Evolutionary conservation across 2,888 invertebrate species (phyloP), one percentile per base, ranked within the genome.

Genomic region (Brachyopa scutellaris): DNA sequence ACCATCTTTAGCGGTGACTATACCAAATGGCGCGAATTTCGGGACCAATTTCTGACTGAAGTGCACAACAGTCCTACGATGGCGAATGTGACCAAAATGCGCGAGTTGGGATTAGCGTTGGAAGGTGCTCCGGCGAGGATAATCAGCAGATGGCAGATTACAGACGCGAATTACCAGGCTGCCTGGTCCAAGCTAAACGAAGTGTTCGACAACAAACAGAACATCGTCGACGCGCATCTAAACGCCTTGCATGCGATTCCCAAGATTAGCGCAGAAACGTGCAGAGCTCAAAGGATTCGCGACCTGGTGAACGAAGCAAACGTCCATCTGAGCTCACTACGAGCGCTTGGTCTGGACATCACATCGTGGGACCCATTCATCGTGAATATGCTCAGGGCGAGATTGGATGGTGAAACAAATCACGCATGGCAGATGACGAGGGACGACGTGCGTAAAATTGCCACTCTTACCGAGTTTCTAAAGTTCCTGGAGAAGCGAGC

Each of bases 151-250:
- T 49, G 36, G 42, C 9, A 36, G n/a, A 23, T 36, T 2, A 26
- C 23, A 1, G 49, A 38, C 1, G 66, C 4, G 0, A 33, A 57
- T 8, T 23, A 55, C 0, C 15, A 6, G 15, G 33, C 13, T 0
- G 67, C 55, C n/a, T 45, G 21, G 67, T 9, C 31, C 2, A 69
- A 57, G 2, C 36, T 57, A 2, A 47, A 55, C 19, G 47, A 53
- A 13, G 42, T 42, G 0, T 66, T 17, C 6, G n/a, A n/a, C n/a
- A n/a, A n/a, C n/a, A n/a, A n/a, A n/a, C n/a, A n/a, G n/a, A n/a
- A n/a, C n/a, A n/a, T n/a, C n/a, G n/a, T n/a, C n/a, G n/a, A n/a
- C n/a, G n/a, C n/a, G n/a, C n/a, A n/a, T n/a, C n/a, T n/a, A n/a
- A n/a, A n/a, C n/a, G n/a, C n/a, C n/a, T n/a, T n/a, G n/a, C n/a